A percentile compares a stretch with the other conserved stretches of the same genome.
phyloP scores from a whole-genome alignment of 2,888 invertebrate genomes.

The Drosophila percnosoma region DNA sequence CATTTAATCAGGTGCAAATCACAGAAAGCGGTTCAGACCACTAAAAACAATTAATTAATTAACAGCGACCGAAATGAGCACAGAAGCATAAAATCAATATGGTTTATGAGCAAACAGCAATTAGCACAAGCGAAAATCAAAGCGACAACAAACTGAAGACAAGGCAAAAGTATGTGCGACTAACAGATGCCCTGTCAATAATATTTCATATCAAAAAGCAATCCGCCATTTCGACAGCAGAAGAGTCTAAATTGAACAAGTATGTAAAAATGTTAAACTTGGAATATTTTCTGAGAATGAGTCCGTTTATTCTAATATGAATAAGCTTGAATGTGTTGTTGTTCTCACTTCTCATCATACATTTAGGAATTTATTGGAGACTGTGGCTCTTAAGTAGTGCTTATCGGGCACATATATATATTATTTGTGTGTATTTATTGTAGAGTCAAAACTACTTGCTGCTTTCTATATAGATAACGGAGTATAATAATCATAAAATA shows the following conservation, averaged over 20 bases:
- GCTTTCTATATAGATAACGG: not conserved
- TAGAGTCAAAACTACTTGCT: not conserved
- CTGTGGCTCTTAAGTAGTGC: not conserved
- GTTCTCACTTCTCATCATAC: not conserved
- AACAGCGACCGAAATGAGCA: conserved; percentile 49
- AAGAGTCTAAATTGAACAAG: not conserved
- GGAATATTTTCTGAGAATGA: not conserved
- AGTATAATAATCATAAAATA: conserved; percentile 42
- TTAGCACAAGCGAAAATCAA: conserved; percentile 60
- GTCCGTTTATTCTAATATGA: not conserved
- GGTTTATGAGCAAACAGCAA: conserved; percentile 55
- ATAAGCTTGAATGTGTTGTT: not conserved
- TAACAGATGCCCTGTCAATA: not conserved
- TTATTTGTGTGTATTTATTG: not conserved
- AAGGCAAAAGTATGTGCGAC: not conserved
- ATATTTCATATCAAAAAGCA: not conserved
- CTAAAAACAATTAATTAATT: conserved; percentile 60
- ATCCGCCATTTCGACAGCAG: too few relatives aligned
- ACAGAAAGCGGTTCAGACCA: conserved; percentile 14
- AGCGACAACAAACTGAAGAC: conserved; percentile 41
- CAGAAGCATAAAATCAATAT: conserved; percentile 50
- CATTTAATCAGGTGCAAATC: conserved; percentile 28
- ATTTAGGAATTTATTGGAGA: not conserved
- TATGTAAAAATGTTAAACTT: not conserved
- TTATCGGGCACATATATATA: not conserved